Evolutionary conservation across 2,888 invertebrate species (phyloP).

Genomic region (Athalia cordata): DNA sequence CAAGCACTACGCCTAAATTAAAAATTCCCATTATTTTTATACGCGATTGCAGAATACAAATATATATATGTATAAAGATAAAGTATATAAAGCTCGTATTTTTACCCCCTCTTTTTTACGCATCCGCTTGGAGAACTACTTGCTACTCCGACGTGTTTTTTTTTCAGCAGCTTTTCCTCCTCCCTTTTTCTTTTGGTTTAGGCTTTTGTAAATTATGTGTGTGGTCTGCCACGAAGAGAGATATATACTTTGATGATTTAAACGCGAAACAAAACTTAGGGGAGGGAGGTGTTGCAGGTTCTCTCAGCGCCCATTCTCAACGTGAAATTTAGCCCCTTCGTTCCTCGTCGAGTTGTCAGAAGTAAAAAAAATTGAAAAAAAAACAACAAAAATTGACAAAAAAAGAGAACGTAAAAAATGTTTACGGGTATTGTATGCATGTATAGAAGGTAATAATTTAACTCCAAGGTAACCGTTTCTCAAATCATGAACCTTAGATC

Average conservation of each 20-base stretch:
- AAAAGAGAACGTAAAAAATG: no score
- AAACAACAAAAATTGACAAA: no score
- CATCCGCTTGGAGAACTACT: no score
- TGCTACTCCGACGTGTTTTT: constrained; percentile 1
- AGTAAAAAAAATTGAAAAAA: no score
- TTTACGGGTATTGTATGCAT: no score
- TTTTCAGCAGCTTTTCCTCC: neutral
- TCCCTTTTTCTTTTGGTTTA: neutral
- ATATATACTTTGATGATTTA: constrained; percentile 6
- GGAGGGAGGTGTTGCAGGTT: neutral
- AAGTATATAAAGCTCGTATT: constrained; percentile 29
- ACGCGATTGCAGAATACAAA: constrained; percentile 25
- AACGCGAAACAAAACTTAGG: neutral
- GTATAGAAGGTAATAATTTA: no score
- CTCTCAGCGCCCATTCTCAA: no score
- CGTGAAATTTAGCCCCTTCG: no score
- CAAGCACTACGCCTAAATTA: constrained; percentile 39
- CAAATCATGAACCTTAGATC: no score
- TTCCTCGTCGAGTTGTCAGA: no score
- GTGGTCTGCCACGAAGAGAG: neutral
- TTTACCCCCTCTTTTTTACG: neutral
- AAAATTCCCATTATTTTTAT: constrained; percentile 40
- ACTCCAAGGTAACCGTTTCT: no score
- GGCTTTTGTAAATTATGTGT: constrained; percentile 18
- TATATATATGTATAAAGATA: neutral